Percentiles rank a stretch among this genome's conserved stretches.
phyloP scores from a whole-genome alignment of 1,140 invertebrate genomes.

The Brachystomella parvula region DNA sequence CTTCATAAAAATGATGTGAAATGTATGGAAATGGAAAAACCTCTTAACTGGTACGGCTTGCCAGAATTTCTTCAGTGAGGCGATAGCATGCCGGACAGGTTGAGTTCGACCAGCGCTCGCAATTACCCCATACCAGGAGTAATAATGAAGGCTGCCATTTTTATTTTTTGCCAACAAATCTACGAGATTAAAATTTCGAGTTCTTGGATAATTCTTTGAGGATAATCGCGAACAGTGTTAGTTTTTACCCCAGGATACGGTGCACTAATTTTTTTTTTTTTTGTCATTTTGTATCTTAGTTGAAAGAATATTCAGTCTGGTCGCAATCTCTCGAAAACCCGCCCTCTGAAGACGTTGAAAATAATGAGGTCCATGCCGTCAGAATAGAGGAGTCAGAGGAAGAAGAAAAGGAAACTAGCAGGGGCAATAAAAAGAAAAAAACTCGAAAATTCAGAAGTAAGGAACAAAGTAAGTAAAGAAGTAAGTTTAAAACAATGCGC shows the following conservation, averaged over 20 bases:
- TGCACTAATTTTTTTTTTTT: background rate
- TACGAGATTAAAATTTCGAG: background rate
- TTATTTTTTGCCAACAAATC: background rate
- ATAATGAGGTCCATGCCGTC: background rate
- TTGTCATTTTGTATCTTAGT: constrained; percentile 19
- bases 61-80: too few relatives aligned
- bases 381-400: background rate
- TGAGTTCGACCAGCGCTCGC: too few relatives aligned
- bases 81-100: too few relatives aligned
- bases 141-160: background rate
- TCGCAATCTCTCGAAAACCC: background rate
- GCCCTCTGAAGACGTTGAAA: background rate
- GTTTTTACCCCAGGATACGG: too few relatives aligned
- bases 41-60: too few relatives aligned
- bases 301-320: constrained; percentile 36
- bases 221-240: too few relatives aligned
- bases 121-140: background rate
- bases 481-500: background rate
- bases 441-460: background rate
- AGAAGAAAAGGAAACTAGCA: background rate
- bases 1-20: too few relatives aligned
- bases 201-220: too few relatives aligned
- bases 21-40: too few relatives aligned
- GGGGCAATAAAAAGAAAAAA: background rate
- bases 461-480: background rate